Evolutionary conservation across 2,888 invertebrate genomes (phyloP), one percentile per base, ranked within the genome.

Genomic region (Oxytorus armatus): DNA sequence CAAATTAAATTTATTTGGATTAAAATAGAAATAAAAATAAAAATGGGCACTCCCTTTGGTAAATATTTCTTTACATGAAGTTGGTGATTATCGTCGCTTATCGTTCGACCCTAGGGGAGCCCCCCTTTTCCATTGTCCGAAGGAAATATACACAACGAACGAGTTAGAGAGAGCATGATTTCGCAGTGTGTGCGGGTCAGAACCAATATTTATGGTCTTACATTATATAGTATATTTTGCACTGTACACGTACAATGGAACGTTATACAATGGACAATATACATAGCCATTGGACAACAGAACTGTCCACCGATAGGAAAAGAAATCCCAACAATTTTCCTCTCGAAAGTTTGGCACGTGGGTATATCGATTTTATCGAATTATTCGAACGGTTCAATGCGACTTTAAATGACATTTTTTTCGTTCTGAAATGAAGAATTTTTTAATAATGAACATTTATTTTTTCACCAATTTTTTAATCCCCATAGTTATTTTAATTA

Each of bases 31-130:
- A 10, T 25, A 42, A 47, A 49, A 65, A 69, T 29, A 8, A 57
- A 51, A 63, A 55, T 36, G 42, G 66, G 72, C 77, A 77, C 77
- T 51, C 72, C 77, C 66, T 73, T 73, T 77, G 66, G 61, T 73
- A 78, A 39, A 77, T 73, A 73, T 76, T 73, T 78, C 72, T 68
- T n/a, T 16, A 44, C 59, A 61, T 29, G 59, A 53, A 65, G 72
- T 33, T 72, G 65, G 65, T 57, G 77, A 78, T 78, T 78, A 78
- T 73, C 66, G 73, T 73, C 53, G 73, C 73, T 73, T 73, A 73
- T 77, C 77, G 77, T 73, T 73, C 77, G 63, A 72, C 65, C 72
- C 59, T 66, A 39, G 53, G 39, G 21, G 16, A 14, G 16, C 36
- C 44, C 25, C 51, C 55, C 25, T 68, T 53, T 42, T 21, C 66